phyloP scores from a whole-genome alignment of 2,797 vertebrate species.

The Australoheros facetus region DNA sequence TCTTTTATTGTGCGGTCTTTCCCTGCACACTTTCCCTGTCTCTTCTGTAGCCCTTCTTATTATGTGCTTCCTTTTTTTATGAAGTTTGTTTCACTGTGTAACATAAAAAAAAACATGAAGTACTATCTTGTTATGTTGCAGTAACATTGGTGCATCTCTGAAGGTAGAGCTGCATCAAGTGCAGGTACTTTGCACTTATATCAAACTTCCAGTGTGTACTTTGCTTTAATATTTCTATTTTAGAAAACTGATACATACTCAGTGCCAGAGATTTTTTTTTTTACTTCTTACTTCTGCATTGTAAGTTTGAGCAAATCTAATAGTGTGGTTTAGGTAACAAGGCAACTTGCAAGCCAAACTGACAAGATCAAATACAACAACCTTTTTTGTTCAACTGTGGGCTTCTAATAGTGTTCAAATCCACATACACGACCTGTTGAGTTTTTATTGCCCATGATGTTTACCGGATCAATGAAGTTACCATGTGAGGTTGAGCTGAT shows the following conservation, averaged over 20 bases:
- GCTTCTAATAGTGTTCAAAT: background rate
- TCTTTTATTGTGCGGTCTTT: conserved; percentile 35
- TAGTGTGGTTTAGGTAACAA: too few species aligned
- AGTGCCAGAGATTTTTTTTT: too few species aligned
- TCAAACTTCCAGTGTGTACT: background rate
- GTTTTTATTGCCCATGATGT: background rate
- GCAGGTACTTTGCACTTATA: background rate
- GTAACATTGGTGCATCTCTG: background rate
- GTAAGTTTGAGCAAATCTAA: too few species aligned
- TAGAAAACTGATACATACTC: background rate
- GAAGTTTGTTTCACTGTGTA: background rate
- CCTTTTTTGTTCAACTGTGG: background rate
- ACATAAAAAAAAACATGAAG: background rate
- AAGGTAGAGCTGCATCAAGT: background rate
- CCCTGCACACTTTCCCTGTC: background rate
- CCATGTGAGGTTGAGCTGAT: background rate
- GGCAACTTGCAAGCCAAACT: too few species aligned
- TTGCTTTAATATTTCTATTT: background rate
- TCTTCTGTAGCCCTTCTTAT: conserved; percentile 6
- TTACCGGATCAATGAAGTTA: background rate
- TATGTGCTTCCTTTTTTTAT: background rate
- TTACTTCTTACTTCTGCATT: too few species aligned
- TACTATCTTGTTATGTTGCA: background rate
- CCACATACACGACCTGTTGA: background rate
- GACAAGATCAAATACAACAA: background rate